Evolutionary conservation across 2,888 invertebrate genomes (phyloP), one percentile per base, ranked within the genome.

Genomic region (Rhingia campestris): DNA sequence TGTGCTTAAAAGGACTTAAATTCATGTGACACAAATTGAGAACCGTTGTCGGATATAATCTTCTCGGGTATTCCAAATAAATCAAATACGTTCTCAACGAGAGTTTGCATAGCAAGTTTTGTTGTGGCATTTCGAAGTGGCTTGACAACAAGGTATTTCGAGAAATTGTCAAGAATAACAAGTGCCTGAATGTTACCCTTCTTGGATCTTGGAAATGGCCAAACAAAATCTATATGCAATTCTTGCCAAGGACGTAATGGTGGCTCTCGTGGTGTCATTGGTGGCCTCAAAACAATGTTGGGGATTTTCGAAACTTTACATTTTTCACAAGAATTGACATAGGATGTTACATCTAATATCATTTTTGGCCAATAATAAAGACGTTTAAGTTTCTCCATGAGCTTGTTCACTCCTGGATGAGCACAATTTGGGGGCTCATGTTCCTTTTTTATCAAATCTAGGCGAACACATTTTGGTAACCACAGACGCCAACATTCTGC

Each of bases 111-210:
- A 6, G 53, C n/a, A 35, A 33, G 6, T 12, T 53, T 53, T 6
- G 33, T 12, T 5, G 47, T 53, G n/a, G 33, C 53, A n/a, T 4
- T 53, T 5, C 33, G 53, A 53, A 33, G 53, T 6, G 53, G 53
- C 6, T 53, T 53, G 3, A 33, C n/a, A 0, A 33, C 33, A n/a
- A 53, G 33, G n/a, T 53, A 53, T 10, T 33, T 53, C 2, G n/a
- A 53, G 5, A 53, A 53, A 6, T 33, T 53, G 12, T 53, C 53
- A 0, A 53, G 32, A 33, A 53, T 33, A 5, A 53, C 33, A 4
- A 53, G 6, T 2, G 53, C 33, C 0, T 53, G 33, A 6, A 33
- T 53, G 7, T 53, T 33, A 3, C n/a, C 53, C 0, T 12, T 53
- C 3, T 53, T 53, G 6, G 32, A 35, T 5, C 33, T 2, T 0